Conservation (phyloP, 1,140 invertebrate genomes). For the Penaeus japonicus region DNA sequence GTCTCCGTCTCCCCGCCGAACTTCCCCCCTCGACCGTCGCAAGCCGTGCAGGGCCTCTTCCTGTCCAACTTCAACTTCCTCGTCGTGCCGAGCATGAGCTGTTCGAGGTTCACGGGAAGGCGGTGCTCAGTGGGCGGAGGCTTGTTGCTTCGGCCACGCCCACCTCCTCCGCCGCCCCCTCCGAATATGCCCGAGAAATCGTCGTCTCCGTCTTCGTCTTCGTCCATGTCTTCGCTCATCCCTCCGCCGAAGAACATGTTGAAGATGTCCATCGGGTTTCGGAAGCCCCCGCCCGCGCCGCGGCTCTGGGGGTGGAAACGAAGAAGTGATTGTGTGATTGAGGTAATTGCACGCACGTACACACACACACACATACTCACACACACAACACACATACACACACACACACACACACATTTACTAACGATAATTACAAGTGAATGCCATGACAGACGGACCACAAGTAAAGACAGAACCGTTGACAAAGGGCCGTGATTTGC, state of each 20-base stretch:
- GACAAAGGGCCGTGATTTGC: no score
- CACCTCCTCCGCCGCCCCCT: not conserved
- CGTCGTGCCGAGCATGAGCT: constrained; percentile 66
- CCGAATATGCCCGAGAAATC: not conserved
- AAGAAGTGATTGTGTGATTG: not conserved
- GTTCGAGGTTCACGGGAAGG: constrained; percentile 65
- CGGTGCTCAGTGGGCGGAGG: constrained; percentile 54
- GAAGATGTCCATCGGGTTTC: constrained; percentile 71
- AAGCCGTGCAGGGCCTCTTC: constrained; percentile 65
- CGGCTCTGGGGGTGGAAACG: not conserved
- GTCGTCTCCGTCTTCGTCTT: constrained; percentile 36
- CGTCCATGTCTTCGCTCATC: constrained; percentile 16
- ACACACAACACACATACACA: no score
- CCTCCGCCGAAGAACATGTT: constrained; percentile 70
- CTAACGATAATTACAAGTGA: no score
- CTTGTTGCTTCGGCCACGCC: not conserved
- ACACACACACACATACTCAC: no score
- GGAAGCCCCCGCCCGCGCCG: constrained; percentile 63
- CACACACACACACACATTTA: no score
- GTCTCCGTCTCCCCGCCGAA: constrained; percentile 61
- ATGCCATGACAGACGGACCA: no score
- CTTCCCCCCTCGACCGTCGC: constrained; percentile 68
- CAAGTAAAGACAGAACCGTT: no score
- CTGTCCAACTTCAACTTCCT: constrained; percentile 66
- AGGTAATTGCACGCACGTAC: not conserved